Percentiles rank a stretch among this genome's conserved stretches.
Evolutionary conservation across 2,888 invertebrate species (phyloP).

Genomic region (Rosalia funebris): DNA sequence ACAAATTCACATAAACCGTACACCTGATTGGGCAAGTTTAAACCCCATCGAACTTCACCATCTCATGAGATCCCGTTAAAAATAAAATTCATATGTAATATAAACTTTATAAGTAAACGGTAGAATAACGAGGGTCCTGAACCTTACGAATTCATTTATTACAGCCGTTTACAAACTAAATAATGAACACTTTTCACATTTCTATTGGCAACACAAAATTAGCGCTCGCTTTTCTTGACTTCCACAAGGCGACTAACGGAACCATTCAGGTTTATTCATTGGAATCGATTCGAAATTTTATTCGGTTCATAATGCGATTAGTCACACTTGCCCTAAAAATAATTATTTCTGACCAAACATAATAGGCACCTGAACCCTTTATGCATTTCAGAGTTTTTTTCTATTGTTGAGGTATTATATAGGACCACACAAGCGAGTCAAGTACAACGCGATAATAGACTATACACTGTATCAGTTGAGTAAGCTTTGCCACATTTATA

Average conservation of each 20-base stretch:
- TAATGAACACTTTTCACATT: not conserved
- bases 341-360: constrained; percentile 22
- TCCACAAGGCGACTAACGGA: not conserved
- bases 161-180: too few species aligned
- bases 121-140: too few species aligned
- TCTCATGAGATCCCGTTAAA: too few species aligned
- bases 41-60: too few species aligned
- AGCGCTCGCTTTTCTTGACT: not conserved
- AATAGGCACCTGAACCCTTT: constrained; percentile 18
- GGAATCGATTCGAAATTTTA: not conserved
- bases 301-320: constrained; percentile 2
- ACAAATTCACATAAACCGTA: too few species aligned
- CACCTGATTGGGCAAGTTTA: too few species aligned
- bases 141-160: too few species aligned
- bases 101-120: too few species aligned
- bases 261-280: constrained; percentile 3
- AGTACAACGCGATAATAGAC: constrained; percentile 18
- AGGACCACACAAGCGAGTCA: constrained; percentile 15
- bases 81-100: too few species aligned
- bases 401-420: constrained; percentile 3
- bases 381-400: constrained; percentile 7
- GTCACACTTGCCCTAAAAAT: constrained; percentile 15
- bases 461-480: constrained; percentile 12
- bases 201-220: not conserved
- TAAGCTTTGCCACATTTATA: constrained; percentile 10